Evolutionary conservation across 2,113 vertebrate species (phyloP), one percentile per base, ranked within the genome.

Genomic region (Prunella fulvescens): DNA sequence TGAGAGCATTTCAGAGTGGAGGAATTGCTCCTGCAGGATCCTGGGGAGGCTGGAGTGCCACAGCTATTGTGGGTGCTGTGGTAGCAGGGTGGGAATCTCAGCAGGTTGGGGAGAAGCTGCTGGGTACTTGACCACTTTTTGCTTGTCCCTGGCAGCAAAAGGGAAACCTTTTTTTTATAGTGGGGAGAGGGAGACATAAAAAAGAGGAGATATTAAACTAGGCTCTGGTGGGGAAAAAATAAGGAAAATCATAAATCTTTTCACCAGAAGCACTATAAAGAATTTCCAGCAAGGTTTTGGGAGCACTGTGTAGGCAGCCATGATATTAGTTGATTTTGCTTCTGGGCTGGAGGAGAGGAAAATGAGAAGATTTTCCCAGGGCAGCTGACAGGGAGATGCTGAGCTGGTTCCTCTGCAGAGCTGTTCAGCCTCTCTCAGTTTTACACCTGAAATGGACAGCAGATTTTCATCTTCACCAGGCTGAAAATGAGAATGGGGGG

Each of bases 1-100:
- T 74, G 78, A 48, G 71, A 76, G n/a, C 2, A 2, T 81, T 93
- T 78, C 64, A 31, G 73, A 71, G 45, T n/a, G 33, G 42, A 80
- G 37, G n/a, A 73, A n/a, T 58, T 94, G 16, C 25, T 25, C 26
- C 39, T 53, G 39, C 40, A 82, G 47, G 70, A 47, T 39, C 19
- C 26, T 48, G 28, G 26, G 10, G 25, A 60, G 16, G 9, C 17
- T 18, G 31, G 19, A 53, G 15, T 29, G 31, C 50, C 25, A 6
- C 40, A 48, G 61, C 26, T 15, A 0, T 17, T 1, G 0, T 22
- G 45, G 48, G 26, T 82, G 33, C 60, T 2, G 2, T 9, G 3
- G 8, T 22, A 23, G 37, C 3, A 8, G 56, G 58, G 19, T 0
- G 2, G 64, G 22, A 57, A 64, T 40, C 45, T 67, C 45, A 19